Base-by-base conservation (phyloP, 2,797 vertebrate species). In the Sebastes hopkinsi region DNA sequence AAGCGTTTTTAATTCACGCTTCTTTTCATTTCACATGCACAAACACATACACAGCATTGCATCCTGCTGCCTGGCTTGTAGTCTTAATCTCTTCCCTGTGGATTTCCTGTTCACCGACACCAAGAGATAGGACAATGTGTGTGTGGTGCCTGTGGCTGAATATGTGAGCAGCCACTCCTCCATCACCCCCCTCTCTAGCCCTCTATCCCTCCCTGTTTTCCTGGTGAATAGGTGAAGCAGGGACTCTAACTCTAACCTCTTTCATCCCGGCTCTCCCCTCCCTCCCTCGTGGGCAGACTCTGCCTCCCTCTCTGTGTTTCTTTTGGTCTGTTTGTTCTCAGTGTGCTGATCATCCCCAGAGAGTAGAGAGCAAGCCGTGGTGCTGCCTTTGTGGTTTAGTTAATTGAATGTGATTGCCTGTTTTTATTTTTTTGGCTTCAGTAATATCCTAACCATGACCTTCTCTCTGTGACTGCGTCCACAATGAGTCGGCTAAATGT, bases 61-160 rank as follows among this genome's bases (percentile, higher is more conserved):
- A 77, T 77, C 74, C 79, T 72, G 82, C 70, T 87, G 13, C 18
- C 59, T 82, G 27, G 74, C 77, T 64, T 56, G 25, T 8, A 29
- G 82, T 77, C 69, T 80, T 80, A 55, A 80, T 86, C 80, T 85
- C 80, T 73, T 90, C 79, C 79, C 75, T 79, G 79, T 88, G 79
- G 84, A 85, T 77, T 81, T 88, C 83, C 82, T 86, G 81, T 77
- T 88, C 85, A 85, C 65, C 11, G 65, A 84, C 74, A 82, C 58
- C 20, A 13, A 30, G 74, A 67, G 74, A 77, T 70, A 60, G 30
- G 67, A 27, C 65, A 59, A 30, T 65, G 79, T 58, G 29, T 59
- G 67, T 75, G 81, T 64, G 70, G 10, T 22, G 81, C 81, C 72
- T 42, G 55, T 78, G 80, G 55, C 66, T 81, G 74, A 77, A 80